These are phyloP conservation scores for Centropristis striata DNA, from an alignment of 2,113 vertebrate genomes.

Conservation along the genomic window DNA sequence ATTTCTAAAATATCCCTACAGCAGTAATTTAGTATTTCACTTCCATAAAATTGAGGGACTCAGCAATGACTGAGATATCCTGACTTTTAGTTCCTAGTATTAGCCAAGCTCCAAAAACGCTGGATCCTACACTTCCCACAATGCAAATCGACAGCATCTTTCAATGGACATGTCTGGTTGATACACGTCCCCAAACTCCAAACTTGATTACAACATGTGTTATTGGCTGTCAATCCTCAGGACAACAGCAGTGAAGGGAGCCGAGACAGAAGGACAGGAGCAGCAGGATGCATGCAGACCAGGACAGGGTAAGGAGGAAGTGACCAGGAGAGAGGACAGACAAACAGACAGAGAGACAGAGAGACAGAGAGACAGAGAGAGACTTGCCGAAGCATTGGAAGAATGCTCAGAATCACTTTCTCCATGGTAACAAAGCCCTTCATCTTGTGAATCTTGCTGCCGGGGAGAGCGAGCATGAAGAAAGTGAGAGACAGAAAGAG, in stretches of 20 bases:
- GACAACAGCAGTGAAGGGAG: not conserved
- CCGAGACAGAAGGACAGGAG: not conserved
- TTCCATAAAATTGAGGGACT: not conserved
- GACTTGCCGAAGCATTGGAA: slow-evolving; percentile 89
- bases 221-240: not conserved
- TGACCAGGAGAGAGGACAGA: slow-evolving; percentile 47
- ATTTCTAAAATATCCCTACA: not conserved
- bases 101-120: not conserved
- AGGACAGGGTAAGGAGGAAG: slow-evolving; percentile 41
- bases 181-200: not conserved
- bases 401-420: slow-evolving; percentile 90
- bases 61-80: not conserved
- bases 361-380: slow-evolving; percentile 80
- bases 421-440: slow-evolving; percentile 90
- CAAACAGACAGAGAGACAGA: not conserved
- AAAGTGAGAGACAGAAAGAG: slow-evolving; percentile 45
- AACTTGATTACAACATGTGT: not conserved
- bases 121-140: not conserved
- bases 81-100: not conserved
- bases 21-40: not conserved
- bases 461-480: slow-evolving; percentile 77
- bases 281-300: slow-evolving; percentile 35
- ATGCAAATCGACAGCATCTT: not conserved
- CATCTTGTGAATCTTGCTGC: slow-evolving; percentile 88
- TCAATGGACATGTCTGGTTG: not conserved